phyloP scores from a whole-genome alignment of 2,113 vertebrate species.

The Ailurus styani region DNA sequence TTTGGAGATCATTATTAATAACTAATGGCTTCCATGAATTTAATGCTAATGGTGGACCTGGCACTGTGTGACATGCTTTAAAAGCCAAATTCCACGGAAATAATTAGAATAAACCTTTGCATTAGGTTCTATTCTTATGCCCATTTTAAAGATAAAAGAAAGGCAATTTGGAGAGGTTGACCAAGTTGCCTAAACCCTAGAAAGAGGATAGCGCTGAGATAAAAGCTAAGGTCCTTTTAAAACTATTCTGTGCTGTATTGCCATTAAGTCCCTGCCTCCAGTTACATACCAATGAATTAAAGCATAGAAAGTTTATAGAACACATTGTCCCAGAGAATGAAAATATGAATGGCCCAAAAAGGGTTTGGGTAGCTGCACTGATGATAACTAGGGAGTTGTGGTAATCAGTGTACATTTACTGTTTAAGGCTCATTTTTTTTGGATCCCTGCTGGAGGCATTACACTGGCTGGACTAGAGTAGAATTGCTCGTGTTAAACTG shows the following conservation, averaged over 20 bases:
- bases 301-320: background rate
- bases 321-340: background rate
- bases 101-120: background rate
- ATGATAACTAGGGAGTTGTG: background rate
- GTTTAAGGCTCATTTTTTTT: background rate
- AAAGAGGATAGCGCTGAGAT: background rate
- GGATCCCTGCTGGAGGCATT: background rate
- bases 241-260: background rate
- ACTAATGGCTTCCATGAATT: background rate
- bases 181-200: background rate
- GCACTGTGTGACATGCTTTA: background rate
- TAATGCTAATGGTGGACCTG: background rate
- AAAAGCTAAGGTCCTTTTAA: background rate
- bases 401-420: background rate
- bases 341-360: background rate
- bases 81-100: background rate
- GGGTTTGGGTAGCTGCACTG: background rate
- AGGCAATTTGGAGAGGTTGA: background rate
- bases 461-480: background rate
- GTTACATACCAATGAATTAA: background rate
- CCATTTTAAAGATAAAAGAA: background rate
- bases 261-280: background rate
- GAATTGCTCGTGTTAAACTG: background rate
- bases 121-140: background rate
- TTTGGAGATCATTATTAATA: background rate